Conservation (phyloP, 2,113 vertebrate species). For the Tenebrosternarchus preto region DNA sequence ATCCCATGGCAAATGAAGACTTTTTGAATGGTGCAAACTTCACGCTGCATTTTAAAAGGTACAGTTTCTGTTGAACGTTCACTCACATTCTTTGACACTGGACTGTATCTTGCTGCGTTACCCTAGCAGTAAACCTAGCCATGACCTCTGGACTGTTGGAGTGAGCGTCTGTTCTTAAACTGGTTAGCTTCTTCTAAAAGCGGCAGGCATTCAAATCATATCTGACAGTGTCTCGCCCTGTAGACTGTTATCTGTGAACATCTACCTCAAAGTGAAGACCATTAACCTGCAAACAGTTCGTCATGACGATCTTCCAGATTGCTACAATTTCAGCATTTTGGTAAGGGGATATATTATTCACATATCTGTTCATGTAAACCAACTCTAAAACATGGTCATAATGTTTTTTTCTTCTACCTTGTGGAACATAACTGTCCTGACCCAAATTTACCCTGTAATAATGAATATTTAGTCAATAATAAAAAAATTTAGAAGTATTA, state of each 20-base stretch:
- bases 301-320: slow-evolving; percentile 91
- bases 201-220: too few species aligned
- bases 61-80: slow-evolving; percentile 44
- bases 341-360: slow-evolving; percentile 66
- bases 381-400: too few species aligned
- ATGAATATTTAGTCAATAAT: too few species aligned
- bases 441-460: too few species aligned
- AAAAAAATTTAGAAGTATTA: too few species aligned
- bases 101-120: too few species aligned
- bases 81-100: too few species aligned
- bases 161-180: background rate
- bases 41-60: slow-evolving; percentile 91
- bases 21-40: slow-evolving; percentile 74
- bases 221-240: background rate
- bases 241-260: slow-evolving; percentile 84
- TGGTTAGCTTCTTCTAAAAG: too few species aligned
- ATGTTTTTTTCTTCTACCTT: too few species aligned
- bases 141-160: background rate
- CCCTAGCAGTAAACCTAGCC: background rate
- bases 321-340: slow-evolving; percentile 85
- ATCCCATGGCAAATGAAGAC: slow-evolving; percentile 55
- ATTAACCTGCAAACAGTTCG: slow-evolving; percentile 93
- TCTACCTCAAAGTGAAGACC: slow-evolving; percentile 86
- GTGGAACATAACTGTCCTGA: too few species aligned
- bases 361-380: too few species aligned